Evolutionary conservation across 1,140 invertebrate genomes (phyloP), one percentile per base, ranked within the genome.

Genomic region (Arion vulgaris): DNA sequence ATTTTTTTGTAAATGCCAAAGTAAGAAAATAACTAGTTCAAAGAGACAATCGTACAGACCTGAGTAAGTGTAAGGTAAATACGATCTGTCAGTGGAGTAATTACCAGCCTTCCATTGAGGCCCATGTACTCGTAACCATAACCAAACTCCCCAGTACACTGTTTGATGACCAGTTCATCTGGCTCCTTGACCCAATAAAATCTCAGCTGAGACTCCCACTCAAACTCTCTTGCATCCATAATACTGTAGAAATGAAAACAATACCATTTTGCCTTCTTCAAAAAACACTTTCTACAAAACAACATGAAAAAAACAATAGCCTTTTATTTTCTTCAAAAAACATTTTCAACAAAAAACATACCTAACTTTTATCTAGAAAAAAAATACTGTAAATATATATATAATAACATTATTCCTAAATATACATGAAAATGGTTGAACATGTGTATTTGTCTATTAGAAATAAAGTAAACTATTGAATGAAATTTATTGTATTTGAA

Each of bases 121-220:
- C 97, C 97, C 96, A 98, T 97, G 88, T 98, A 98, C 90, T 98
- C 97, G 88, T 97, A 98, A 26, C 97, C 97, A 89, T 97, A 98
- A 80, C 97, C 95, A 90, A 98, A 98, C 38, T 93, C 91, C 51
- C 96, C 96, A 0, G 96, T 96, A 89, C 96, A 98, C 88, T 98
- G 97, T 71, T 95, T 93, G 13, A 97, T 95, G 89, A 95, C 94
- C 7, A 97, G 90, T 86, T 97, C 96, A 90, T 98, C 96, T 41
- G 95, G 93, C 84, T 95, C 94, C 88, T 95, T 96, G 2, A 95
- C 92, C 97, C 97, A 98, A 90, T 98, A 98, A 92, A 97, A 98
- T 84, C 96, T 90, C 80, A 98, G 93, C 92, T 98, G 97, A 89
- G 96, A 97, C 92, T 97, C 96, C 97, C 97, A 98, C 84, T 96